A percentile compares a stretch with the other conserved stretches of the same genome.
These are phyloP conservation scores for Tangara arthus DNA, from an alignment of 2,797 vertebrate genomes.

Conservation along the genomic window DNA sequence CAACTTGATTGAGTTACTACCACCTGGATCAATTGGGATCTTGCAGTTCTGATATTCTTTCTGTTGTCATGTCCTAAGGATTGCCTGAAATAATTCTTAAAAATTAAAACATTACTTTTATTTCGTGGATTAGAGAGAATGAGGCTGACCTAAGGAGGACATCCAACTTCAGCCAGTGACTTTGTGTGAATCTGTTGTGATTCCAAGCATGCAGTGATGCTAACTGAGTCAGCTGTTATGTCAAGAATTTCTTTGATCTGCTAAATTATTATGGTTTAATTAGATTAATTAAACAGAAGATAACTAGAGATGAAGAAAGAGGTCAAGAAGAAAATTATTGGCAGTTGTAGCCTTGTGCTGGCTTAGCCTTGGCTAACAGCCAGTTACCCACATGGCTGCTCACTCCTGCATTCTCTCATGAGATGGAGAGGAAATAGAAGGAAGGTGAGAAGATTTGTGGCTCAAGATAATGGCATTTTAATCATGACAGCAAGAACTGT, in stretches of 20 bases:
- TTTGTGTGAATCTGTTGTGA: neutral
- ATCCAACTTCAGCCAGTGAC: neutral
- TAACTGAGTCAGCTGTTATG: neutral
- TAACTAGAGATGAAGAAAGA: neutral
- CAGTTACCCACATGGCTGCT: neutral
- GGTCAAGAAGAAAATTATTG: neutral
- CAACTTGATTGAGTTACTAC: neutral
- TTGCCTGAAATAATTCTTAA: neutral
- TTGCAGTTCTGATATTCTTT: neutral
- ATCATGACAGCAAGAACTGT: neutral
- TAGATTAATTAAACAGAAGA: slow-evolving; percentile 14
- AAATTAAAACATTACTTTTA: neutral
- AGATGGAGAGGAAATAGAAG: neutral
- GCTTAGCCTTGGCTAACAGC: neutral
- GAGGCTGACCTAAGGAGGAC: neutral
- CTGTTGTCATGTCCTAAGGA: neutral
- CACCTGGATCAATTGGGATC: neutral
- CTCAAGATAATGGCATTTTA: neutral
- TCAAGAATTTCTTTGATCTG: neutral
- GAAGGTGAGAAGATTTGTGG: neutral
- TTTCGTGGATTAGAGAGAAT: neutral
- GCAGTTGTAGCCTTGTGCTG: neutral
- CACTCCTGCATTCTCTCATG: neutral
- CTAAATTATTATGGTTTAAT: slow-evolving; percentile 10
- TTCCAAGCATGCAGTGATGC: neutral